phyloP scores from a whole-genome alignment of 2,888 invertebrate genomes.

The Drosophila flavopinicola region DNA sequence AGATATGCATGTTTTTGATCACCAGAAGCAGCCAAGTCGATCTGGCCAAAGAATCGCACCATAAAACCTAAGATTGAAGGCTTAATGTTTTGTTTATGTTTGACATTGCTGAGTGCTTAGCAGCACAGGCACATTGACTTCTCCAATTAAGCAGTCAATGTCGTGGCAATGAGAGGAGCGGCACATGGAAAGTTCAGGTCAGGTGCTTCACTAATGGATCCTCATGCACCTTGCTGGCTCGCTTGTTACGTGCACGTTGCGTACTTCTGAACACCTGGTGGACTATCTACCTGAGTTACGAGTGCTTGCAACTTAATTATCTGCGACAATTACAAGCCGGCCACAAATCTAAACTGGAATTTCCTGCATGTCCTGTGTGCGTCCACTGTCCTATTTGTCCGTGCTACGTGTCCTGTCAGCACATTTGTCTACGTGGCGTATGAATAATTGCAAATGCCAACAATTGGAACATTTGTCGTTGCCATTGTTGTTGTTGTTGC shows the following conservation, averaged over 20 bases:
- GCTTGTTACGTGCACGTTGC: conserved; percentile 3
- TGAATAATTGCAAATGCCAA: conserved; percentile 79
- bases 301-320: conserved; percentile 74
- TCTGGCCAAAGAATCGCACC: too few species aligned
- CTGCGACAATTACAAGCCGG: conserved; percentile 76
- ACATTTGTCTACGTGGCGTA: conserved; percentile 81
- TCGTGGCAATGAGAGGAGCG: not conserved
- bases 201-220: conserved; percentile 22
- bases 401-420: conserved; percentile 69
- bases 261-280: conserved; percentile 28
- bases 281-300: conserved; percentile 44
- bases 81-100: conserved; percentile 59
- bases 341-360: conserved; percentile 76
- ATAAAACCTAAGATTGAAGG: too few species aligned
- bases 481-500: conserved; percentile 21
- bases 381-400: conserved; percentile 28
- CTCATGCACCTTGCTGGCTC: conserved; percentile 11
- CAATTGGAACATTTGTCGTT: conserved; percentile 70
- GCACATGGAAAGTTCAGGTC: not conserved
- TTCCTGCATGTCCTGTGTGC: conserved; percentile 61
- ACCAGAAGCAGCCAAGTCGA: too few species aligned
- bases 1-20: too few species aligned
- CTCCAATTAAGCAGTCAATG: conserved; percentile 23
- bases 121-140: too few species aligned
- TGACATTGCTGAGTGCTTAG: not conserved